phyloP scores from a whole-genome alignment of 2,113 vertebrate species.

The Salvelinus alpinus region DNA sequence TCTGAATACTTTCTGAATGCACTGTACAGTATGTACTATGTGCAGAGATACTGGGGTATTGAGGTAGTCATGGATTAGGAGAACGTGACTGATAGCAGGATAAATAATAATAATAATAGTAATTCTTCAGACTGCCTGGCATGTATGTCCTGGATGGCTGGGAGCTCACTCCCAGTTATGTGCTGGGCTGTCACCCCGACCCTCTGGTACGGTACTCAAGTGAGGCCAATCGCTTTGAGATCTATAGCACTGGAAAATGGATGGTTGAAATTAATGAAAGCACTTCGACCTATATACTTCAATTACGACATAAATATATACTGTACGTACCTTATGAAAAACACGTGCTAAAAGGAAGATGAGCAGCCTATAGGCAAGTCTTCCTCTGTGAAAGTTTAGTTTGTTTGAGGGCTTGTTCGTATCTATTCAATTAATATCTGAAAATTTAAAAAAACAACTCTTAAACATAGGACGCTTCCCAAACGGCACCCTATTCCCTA shows the following conservation, averaged over 20 bases:
- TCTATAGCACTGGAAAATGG: conserved; percentile 31
- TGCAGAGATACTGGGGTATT: too few species aligned
- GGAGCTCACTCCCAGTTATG: too few species aligned
- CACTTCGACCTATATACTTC: conserved; percentile 46
- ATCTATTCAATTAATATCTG: conserved; percentile 40
- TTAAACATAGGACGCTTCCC: too few species aligned
- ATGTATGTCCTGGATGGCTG: too few species aligned
- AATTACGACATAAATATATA: conserved; percentile 38
- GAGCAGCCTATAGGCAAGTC: not conserved
- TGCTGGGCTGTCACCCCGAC: too few species aligned
- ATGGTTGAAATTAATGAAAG: conserved; percentile 16
- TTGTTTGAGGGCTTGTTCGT: conserved; percentile 28
- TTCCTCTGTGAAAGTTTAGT: conserved; percentile 33
- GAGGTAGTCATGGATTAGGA: too few species aligned
- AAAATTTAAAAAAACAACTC: not conserved
- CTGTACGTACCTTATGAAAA: conserved; percentile 11
- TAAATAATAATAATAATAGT: too few species aligned
- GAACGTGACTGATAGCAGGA: too few species aligned
- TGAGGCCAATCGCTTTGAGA: conserved; percentile 10
- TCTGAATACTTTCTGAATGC: too few species aligned
- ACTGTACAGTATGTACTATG: too few species aligned
- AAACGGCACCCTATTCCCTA: too few species aligned
- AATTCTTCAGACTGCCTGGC: too few species aligned
- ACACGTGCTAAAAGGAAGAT: conserved; percentile 46
- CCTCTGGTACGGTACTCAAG: conserved; percentile 8